These are phyloP conservation scores for Mormyrus hasselquistii DNA, from an alignment of 2,797 vertebrate genomes.

Conservation along the genomic window DNA sequence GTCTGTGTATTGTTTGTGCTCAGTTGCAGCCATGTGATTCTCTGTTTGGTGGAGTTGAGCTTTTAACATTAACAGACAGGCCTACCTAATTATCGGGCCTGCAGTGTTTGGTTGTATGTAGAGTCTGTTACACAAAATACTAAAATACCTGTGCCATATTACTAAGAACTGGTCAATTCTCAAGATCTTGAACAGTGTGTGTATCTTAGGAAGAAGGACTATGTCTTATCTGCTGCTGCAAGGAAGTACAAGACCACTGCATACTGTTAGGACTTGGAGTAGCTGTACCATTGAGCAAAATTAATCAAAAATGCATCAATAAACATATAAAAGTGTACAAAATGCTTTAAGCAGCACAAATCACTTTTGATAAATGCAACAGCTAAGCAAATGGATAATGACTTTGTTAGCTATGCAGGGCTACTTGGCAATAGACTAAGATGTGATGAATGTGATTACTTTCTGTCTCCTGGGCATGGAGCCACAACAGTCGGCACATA, in stretches of 20 bases:
- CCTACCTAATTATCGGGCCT: background rate
- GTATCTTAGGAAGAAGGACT: background rate
- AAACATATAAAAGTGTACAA: background rate
- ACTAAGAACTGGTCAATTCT: background rate
- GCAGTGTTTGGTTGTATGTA: background rate
- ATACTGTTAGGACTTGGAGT: background rate
- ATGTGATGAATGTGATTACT: background rate
- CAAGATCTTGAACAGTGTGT: background rate
- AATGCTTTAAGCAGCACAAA: background rate
- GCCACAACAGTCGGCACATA: background rate
- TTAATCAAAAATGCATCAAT: constrained; percentile 1
- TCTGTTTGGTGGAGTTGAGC: background rate
- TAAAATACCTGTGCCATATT: background rate
- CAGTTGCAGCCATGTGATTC: background rate
- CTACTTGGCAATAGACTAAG: background rate
- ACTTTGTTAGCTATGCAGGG: background rate
- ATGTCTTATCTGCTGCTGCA: background rate
- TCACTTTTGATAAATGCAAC: background rate
- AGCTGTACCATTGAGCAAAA: background rate
- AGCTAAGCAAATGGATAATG: background rate
- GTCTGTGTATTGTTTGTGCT: background rate
- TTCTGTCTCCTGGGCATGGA: background rate
- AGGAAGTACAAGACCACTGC: background rate
- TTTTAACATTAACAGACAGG: background rate
- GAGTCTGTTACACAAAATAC: background rate